Evolutionary conservation across 37 sponge, comb jelly and placozoan genomes (phyloP).

Genomic region (Haliclona indistincta): DNA sequence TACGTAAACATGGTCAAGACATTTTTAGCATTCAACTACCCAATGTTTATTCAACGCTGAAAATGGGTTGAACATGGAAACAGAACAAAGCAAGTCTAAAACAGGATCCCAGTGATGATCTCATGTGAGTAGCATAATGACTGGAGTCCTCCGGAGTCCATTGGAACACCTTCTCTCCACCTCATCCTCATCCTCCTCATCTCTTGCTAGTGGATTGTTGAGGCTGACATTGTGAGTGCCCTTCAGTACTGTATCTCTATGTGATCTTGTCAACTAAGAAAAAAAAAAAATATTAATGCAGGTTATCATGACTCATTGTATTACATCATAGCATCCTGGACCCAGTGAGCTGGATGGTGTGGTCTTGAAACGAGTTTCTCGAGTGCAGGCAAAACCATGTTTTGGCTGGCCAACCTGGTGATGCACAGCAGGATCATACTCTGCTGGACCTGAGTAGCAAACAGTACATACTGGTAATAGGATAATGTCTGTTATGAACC

Average conservation of each 20-base stretch:
- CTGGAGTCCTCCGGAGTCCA: too few relatives aligned
- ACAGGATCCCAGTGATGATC: too few relatives aligned
- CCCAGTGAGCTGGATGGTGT: constrained; percentile 55
- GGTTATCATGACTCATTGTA: neutral
- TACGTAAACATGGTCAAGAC: too few relatives aligned
- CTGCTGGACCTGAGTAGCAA: constrained; percentile 67
- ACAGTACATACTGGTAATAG: constrained; percentile 7
- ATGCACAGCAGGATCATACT: constrained; percentile 46
- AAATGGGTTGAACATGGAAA: too few relatives aligned
- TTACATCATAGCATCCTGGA: constrained; percentile 70
- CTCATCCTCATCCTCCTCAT: too few relatives aligned
- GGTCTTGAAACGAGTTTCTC: constrained; percentile 55
- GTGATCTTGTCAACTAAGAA: constrained; percentile 48
- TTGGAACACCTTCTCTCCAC: too few relatives aligned
- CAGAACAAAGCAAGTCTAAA: too few relatives aligned
- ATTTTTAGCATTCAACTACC: too few relatives aligned
- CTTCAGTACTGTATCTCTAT: constrained; percentile 64
- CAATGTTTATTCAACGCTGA: too few relatives aligned
- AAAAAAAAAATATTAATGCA: neutral
- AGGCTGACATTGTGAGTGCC: constrained; percentile 90
- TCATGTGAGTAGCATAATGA: too few relatives aligned
- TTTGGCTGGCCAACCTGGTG: constrained; percentile 26
- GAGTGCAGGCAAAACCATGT: constrained; percentile 35
- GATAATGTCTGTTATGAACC: constrained; percentile 28
- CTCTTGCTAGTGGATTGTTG: constrained; percentile 49